Conservation (phyloP, 2,888 invertebrate genomes). For the Drosophila meridiana region DNA sequence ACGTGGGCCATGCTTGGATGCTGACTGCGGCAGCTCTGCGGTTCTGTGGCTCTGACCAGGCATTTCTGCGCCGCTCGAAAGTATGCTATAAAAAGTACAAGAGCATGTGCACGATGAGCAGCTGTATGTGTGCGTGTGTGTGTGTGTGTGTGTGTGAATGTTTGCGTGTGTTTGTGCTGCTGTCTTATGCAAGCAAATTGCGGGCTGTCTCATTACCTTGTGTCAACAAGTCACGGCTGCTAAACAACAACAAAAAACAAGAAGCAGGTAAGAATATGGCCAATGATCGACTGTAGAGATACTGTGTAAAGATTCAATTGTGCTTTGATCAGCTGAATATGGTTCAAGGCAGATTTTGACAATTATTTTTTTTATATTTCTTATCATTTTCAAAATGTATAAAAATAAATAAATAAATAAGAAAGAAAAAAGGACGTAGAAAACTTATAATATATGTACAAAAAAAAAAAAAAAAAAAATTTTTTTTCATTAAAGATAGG, state of each 20-base stretch:
- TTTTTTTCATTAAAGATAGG: too few species aligned
- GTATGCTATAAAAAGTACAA: constrained; percentile 73
- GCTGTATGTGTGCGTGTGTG: constrained; percentile 10
- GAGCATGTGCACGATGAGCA: constrained; percentile 25
- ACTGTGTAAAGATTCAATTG: not conserved
- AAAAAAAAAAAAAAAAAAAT: too few species aligned
- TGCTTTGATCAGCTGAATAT: not conserved
- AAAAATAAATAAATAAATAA: too few species aligned
- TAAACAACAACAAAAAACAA: constrained; percentile 57
- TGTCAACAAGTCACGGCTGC: constrained; percentile 74
- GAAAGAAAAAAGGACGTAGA: too few species aligned
- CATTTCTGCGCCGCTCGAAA: constrained; percentile 52
- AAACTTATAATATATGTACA: too few species aligned
- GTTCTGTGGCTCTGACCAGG: constrained; percentile 6
- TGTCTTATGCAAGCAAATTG: constrained; percentile 74
- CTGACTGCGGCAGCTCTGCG: constrained; percentile 49
- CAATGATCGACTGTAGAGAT: not conserved
- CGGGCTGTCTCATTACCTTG: constrained; percentile 72
- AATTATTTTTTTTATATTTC: not conserved
- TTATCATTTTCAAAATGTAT: too few species aligned
- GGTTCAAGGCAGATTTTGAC: not conserved
- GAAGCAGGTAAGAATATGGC: constrained; percentile 3
- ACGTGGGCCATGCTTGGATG: constrained; percentile 62
- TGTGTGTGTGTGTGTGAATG: constrained; percentile 4
- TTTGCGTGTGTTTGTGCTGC: constrained; percentile 20